Conservation (phyloP, 2,888 invertebrate genomes). For the Tupiocoris notatus region DNA sequence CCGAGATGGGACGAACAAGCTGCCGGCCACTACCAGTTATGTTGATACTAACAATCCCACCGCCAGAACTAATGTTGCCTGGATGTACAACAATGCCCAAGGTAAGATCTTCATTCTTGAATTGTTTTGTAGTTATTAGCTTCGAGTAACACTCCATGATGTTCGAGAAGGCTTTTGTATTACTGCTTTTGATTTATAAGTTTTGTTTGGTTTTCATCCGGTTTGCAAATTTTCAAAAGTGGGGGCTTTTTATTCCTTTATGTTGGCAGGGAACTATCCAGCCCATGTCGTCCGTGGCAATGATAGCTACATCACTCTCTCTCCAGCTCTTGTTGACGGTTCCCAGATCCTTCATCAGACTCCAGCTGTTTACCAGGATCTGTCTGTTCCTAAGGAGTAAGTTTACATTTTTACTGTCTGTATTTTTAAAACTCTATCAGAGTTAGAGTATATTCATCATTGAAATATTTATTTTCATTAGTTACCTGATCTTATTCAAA, state of each 20-base stretch:
- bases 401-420: too few species aligned
- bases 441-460: too few species aligned
- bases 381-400: conserved; percentile 37
- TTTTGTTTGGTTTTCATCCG: too few species aligned
- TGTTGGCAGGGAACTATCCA: conserved; percentile 20
- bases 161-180: too few species aligned
- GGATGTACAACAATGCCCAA: conserved; percentile 55
- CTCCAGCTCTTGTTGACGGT: conserved; percentile 14
- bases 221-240: too few species aligned
- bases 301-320: conserved; percentile 27
- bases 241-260: too few species aligned
- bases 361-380: conserved; percentile 19
- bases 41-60: conserved; percentile 34
- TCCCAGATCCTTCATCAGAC: conserved; percentile 29
- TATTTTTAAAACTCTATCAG: too few species aligned
- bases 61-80: conserved; percentile 54
- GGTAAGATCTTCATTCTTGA: conserved; percentile 44
- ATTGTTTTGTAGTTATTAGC: too few species aligned
- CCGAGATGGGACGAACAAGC: conserved; percentile 45
- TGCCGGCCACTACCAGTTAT: conserved; percentile 18
- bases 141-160: too few species aligned
- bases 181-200: too few species aligned
- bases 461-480: too few species aligned
- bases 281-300: conserved; percentile 30
- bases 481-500: too few species aligned